Conservation (phyloP, 2,797 vertebrate genomes). For the Malacoctenus gilli region DNA sequence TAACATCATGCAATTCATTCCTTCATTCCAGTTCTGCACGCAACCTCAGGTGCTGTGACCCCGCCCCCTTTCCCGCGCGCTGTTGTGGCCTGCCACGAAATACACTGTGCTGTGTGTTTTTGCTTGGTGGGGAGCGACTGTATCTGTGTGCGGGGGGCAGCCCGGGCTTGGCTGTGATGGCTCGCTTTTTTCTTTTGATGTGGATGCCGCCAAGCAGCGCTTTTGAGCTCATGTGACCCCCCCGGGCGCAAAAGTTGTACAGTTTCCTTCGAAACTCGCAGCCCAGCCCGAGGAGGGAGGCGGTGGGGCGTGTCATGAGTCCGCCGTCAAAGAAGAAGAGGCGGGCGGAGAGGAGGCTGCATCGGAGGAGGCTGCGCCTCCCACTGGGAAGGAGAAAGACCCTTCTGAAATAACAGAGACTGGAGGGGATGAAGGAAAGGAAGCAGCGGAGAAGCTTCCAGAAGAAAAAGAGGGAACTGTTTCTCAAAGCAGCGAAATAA, state of each 20-base stretch:
- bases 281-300: slow-evolving; percentile 78
- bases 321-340: slow-evolving; percentile 53
- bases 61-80: slow-evolving; percentile 35
- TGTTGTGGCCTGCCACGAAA: slow-evolving; percentile 66
- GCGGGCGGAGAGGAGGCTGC: slow-evolving; percentile 23
- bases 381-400: slow-evolving; percentile 22
- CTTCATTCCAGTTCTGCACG: slow-evolving; percentile 75
- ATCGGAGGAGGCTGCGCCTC: slow-evolving; percentile 11
- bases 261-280: slow-evolving; percentile 88
- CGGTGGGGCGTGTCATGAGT: slow-evolving; percentile 38
- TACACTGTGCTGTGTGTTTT: slow-evolving; percentile 73
- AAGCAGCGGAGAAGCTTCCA: not conserved
- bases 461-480: no score
- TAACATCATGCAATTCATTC: slow-evolving; percentile 70
- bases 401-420: slow-evolving; percentile 19
- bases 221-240: slow-evolving; percentile 50
- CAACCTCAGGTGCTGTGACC: slow-evolving; percentile 59
- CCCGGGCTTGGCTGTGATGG: slow-evolving; percentile 72
- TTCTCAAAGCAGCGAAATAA: slow-evolving; percentile 28
- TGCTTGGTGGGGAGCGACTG: slow-evolving; percentile 72
- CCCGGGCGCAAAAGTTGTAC: slow-evolving; percentile 62
- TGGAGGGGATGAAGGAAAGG: slow-evolving; percentile 9
- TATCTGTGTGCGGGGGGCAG: slow-evolving; percentile 72
- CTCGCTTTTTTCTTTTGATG: slow-evolving; percentile 73
- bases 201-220: slow-evolving; percentile 69